Conservation (phyloP, 2,888 invertebrate genomes). For the Pterostichus madidus region DNA sequence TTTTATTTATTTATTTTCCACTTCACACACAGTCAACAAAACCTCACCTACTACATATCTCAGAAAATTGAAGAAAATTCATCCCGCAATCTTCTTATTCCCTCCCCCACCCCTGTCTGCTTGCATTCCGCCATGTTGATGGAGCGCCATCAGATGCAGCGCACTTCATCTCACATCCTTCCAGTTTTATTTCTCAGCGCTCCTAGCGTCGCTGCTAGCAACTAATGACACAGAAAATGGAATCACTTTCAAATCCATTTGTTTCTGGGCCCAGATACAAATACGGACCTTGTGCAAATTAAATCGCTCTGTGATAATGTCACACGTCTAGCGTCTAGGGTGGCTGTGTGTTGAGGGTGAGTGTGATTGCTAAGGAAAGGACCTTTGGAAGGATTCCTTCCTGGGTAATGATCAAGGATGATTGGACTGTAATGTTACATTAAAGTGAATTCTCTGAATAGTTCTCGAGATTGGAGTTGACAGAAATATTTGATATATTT, state of each 20-base stretch:
- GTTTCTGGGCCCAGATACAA: slow-evolving; percentile 38
- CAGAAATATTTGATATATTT: no score
- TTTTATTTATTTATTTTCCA: no score
- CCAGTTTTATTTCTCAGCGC: slow-evolving; percentile 42
- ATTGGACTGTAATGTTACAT: no score
- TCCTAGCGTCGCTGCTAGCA: not conserved
- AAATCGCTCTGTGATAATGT: slow-evolving; percentile 52
- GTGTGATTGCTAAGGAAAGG: slow-evolving; percentile 6
- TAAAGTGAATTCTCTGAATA: no score
- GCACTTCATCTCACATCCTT: slow-evolving; percentile 56
- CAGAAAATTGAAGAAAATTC: no score
- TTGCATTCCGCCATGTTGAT: slow-evolving; percentile 33
- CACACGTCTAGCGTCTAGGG: slow-evolving; percentile 4
- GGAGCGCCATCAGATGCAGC: slow-evolving; percentile 55
- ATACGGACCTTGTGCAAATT: slow-evolving; percentile 32
- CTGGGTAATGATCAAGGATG: no score
- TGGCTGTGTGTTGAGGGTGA: not conserved
- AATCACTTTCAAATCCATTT: slow-evolving; percentile 61
- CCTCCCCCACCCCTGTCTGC: not conserved
- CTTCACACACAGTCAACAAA: no score
- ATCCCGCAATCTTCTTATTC: not conserved
- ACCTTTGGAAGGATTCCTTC: not conserved
- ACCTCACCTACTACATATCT: no score
- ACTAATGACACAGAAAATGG: slow-evolving; percentile 65
- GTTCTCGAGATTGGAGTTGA: no score